Base-by-base conservation (phyloP, 2,113 vertebrate genomes). In the Mugil cephalus region DNA sequence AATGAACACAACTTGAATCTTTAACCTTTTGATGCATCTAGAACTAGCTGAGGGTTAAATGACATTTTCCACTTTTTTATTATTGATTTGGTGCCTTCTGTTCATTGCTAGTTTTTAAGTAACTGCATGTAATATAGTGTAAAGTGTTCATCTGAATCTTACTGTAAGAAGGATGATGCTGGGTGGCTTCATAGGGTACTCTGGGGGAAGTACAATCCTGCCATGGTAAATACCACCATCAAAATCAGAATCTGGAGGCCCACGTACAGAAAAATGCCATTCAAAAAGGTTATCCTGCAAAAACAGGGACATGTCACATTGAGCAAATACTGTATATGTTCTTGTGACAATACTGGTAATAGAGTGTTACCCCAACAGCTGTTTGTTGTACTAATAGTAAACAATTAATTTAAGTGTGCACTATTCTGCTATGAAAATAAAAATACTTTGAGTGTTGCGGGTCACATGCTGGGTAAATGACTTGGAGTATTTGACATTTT, bases 151-250 rank as follows among this genome's bases (percentile, higher is more conserved):
- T 39, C 38, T 9, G 17, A 18, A 12, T 65, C 91, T 96, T 95
- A 99, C 98, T 11, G 98, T 99, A 72, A 99, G 93, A 8, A 99
- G 91, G 88, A 99, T 98, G 90, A 99, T 99, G 94, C 97, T 99
- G 59, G 98, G 98, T 64, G 98, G 98, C 83, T 99, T 99, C 98
- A 99, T 99, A 40, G 98, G 98, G 80, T 99, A 99, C 62, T 99
- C 98, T 11, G 98, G 97, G 15, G 98, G 98, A 0, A 99, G 93
- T 3, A 99, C 95, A 54, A 99, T 98, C 88, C 98, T 93, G 42
- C 98, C 98, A 1, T 99, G 98, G 89, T 99, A 99, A 85, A 99
- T 90, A 24, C 98, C 98, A 39, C 97, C 96, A 62, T 99, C 97
- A 21, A 99, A 99, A 85, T 99, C 97, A 2, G 98, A 99, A 88